Conservation (phyloP, 1,140 invertebrate species). For the Sinella curviseta region DNA sequence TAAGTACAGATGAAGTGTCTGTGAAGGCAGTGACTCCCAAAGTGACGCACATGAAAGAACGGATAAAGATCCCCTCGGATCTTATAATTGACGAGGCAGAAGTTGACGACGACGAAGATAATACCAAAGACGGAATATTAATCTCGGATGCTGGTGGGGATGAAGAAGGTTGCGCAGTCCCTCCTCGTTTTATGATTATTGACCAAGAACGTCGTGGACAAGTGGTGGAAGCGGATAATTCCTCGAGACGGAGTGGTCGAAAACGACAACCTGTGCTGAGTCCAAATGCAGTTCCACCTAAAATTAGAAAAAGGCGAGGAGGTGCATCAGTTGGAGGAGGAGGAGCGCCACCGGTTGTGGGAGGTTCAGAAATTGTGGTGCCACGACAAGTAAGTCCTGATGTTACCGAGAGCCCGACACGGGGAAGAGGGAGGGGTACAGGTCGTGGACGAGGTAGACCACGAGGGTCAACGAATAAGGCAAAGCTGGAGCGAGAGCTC, state of each 20-base stretch:
- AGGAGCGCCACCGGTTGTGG: no score
- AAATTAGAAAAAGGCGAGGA: constrained; percentile 23
- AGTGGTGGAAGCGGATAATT: not conserved
- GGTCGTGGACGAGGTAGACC: constrained; percentile 42
- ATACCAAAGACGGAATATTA: not conserved
- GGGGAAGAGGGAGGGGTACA: constrained; percentile 25
- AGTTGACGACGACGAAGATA: not conserved
- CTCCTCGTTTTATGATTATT: not conserved
- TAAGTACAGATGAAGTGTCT: constrained; percentile 23
- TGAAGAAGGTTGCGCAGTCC: not conserved
- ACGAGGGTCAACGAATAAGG: constrained; percentile 40
- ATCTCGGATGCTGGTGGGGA: not conserved
- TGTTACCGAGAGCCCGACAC: not conserved
- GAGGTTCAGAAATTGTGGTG: not conserved
- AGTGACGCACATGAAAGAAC: not conserved
- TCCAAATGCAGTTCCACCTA: constrained; percentile 17
- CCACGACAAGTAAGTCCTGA: not conserved
- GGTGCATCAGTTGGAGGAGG: not conserved
- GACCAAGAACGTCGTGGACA: not conserved
- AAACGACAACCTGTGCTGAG: constrained; percentile 39
- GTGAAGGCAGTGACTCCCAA: not conserved
- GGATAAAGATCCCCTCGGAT: not conserved
- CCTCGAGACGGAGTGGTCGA: not conserved
- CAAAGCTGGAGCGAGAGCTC: not conserved
- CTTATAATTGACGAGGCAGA: not conserved